Conservation (phyloP, 2,888 invertebrate genomes). For the Drosophila emarginata region DNA sequence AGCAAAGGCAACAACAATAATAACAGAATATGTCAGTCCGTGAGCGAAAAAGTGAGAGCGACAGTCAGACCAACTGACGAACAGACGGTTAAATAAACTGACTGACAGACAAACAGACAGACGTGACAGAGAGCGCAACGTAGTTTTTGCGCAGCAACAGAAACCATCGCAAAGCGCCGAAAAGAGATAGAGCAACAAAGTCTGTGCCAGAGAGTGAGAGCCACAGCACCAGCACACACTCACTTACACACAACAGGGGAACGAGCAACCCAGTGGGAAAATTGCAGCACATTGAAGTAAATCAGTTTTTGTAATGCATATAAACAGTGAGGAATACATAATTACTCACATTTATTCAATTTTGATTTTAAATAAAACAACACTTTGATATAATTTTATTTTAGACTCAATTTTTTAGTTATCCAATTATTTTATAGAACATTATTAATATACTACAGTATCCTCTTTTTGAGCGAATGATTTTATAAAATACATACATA, state of each 20-base stretch:
- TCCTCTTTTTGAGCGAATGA: too few species aligned
- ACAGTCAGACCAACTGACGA: neutral
- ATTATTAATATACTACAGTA: too few species aligned
- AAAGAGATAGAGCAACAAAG: constrained; percentile 6
- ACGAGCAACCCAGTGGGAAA: neutral
- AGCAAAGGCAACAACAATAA: constrained; percentile 57
- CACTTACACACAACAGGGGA: neutral
- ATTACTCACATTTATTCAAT: too few species aligned
- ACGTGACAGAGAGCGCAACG: constrained; percentile 54
- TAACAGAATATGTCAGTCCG: constrained; percentile 24
- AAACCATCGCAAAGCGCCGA: constrained; percentile 33
- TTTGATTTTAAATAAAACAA: too few species aligned
- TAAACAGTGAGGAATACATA: too few species aligned
- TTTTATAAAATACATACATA: too few species aligned
- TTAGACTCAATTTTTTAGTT: too few species aligned
- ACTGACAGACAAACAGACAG: constrained; percentile 24
- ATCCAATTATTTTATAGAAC: too few species aligned
- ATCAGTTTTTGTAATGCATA: neutral
- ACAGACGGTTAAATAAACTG: neutral
- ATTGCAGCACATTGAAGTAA: neutral
- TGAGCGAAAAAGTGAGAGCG: constrained; percentile 1
- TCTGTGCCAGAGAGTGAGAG: constrained; percentile 22
- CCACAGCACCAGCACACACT: neutral
- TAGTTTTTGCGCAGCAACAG: constrained; percentile 69
- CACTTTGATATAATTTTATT: too few species aligned